Conservation (phyloP, 2,113 vertebrate species). For the Aegithalos caudatus region DNA sequence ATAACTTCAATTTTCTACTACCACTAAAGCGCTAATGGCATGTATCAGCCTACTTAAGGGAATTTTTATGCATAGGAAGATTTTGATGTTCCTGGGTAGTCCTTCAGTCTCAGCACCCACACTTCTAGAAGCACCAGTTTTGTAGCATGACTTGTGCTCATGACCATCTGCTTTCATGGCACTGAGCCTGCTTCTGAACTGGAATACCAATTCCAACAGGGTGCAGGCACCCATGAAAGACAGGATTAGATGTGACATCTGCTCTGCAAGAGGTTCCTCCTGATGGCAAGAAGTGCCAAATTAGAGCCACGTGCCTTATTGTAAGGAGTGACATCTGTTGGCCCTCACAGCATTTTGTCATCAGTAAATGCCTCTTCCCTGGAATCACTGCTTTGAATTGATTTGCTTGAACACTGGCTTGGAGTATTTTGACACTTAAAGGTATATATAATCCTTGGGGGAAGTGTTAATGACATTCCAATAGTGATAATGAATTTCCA, state of each 20-base stretch:
- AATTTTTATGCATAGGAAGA: neutral
- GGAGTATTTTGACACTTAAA: neutral
- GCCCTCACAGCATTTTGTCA: neutral
- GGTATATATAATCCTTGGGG: neutral
- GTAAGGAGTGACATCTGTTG: neutral
- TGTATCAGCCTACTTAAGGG: neutral
- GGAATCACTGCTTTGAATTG: neutral
- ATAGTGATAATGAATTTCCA: neutral
- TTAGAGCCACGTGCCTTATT: neutral
- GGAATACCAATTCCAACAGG: neutral
- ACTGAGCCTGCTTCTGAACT: neutral
- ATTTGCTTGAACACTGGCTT: neutral
- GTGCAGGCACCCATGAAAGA: neutral
- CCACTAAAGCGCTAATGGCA: neutral
- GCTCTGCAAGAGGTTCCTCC: constrained; percentile 13
- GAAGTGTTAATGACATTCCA: neutral
- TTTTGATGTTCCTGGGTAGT: neutral
- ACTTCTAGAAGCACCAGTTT: neutral
- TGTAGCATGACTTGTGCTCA: neutral
- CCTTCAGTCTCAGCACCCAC: neutral
- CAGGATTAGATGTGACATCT: constrained; percentile 13
- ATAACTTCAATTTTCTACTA: neutral
- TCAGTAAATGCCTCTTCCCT: neutral
- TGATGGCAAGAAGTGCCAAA: neutral
- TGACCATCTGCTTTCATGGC: constrained; percentile 53